Evolutionary conservation across 2,113 vertebrate genomes (phyloP).

Genomic region (Antechinus stuartii): DNA sequence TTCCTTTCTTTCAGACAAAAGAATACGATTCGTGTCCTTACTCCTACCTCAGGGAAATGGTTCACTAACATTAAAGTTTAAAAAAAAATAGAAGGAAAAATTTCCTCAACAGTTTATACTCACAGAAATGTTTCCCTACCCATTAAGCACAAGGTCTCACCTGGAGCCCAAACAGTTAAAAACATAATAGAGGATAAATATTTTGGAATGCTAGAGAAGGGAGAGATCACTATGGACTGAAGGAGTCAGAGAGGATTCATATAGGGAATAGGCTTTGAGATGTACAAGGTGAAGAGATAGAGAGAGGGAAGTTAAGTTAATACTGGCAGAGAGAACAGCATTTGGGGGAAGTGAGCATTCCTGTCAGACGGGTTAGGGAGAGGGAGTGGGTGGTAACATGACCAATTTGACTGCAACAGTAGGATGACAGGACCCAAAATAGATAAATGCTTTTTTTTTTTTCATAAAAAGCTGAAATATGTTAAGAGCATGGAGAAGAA

Average conservation of each 20-base stretch:
- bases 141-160: neutral
- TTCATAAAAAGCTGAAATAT: neutral
- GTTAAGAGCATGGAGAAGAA: constrained; percentile 2
- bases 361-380: neutral
- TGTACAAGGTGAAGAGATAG: neutral
- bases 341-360: constrained; percentile 6
- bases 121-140: neutral
- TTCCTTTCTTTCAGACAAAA: neutral
- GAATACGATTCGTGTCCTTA: neutral
- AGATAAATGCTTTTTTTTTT: neutral
- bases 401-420: neutral
- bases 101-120: neutral
- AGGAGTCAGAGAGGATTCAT: neutral
- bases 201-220: neutral
- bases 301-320: neutral
- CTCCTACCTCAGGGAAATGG: neutral
- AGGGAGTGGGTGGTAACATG: neutral
- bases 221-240: neutral
- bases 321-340: neutral
- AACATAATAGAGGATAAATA: neutral
- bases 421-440: neutral
- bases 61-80: neutral
- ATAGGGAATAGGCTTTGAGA: neutral
- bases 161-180: neutral
- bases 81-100: neutral